phyloP scores from a whole-genome alignment of 2,797 vertebrate genomes.

The Petrocephalus sullivani region DNA sequence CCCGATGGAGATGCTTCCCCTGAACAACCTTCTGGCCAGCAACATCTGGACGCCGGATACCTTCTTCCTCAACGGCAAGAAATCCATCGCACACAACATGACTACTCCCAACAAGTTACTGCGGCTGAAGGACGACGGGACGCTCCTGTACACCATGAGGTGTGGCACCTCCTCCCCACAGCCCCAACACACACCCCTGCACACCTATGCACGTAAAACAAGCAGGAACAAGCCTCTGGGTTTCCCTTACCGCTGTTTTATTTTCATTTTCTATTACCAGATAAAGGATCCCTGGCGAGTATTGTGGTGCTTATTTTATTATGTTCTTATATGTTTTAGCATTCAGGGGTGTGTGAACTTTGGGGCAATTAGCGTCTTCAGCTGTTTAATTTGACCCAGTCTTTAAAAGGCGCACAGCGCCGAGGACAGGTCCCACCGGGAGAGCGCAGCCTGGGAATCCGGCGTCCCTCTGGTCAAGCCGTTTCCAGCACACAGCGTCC shows the following conservation, averaged over 20 bases:
- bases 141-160: slow-evolving; percentile 94
- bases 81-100: slow-evolving; percentile 85
- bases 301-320: neutral
- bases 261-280: neutral
- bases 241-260: neutral
- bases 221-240: neutral
- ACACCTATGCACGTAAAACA: neutral
- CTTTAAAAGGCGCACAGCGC: neutral
- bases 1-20: slow-evolving; percentile 76
- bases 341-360: neutral
- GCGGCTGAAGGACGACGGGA: slow-evolving; percentile 76
- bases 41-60: slow-evolving; percentile 88
- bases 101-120: slow-evolving; percentile 83
- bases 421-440: neutral
- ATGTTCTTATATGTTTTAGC: neutral
- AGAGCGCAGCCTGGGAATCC: neutral
- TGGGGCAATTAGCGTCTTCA: neutral
- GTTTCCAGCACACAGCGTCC: neutral
- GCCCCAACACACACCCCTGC: neutral
- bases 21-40: slow-evolving; percentile 80
- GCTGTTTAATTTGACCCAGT: neutral
- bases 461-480: neutral
- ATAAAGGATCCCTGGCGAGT: neutral
- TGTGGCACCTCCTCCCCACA: slow-evolving; percentile 18
- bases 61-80: slow-evolving; percentile 84